Evolutionary conservation across 2,888 invertebrate genomes (phyloP).

Genomic region (Agapostemon virescens): DNA sequence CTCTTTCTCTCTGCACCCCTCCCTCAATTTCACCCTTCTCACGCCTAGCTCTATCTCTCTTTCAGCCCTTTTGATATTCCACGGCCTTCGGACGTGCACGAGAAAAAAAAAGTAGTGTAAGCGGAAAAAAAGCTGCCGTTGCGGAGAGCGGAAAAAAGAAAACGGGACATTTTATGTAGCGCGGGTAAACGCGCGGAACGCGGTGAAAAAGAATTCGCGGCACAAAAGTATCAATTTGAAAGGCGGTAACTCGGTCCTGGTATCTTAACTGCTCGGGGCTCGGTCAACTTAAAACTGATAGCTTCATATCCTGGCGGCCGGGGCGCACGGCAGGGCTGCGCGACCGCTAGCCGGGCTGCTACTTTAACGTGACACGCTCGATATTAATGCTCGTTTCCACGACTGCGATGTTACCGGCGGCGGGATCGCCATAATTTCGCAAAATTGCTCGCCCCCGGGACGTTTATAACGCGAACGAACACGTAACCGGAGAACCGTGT

Average conservation of each 20-base stretch:
- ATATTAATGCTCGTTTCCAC: constrained; percentile 64
- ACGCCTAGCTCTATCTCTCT: not conserved
- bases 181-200: constrained; percentile 22
- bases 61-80: constrained; percentile 2
- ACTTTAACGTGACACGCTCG: constrained; percentile 61
- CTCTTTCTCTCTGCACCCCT: too few relatives aligned
- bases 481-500: constrained; percentile 57
- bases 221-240: constrained; percentile 47
- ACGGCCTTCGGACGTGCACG: not conserved
- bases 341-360: constrained; percentile 8
- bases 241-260: constrained; percentile 38
- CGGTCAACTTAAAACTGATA: constrained; percentile 59
- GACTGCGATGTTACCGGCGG: constrained; percentile 45
- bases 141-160: not conserved
- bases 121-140: not conserved
- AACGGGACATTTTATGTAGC: constrained; percentile 1
- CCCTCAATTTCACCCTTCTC: too few relatives aligned
- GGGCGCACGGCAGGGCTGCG: constrained; percentile 4
- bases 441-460: constrained; percentile 61
- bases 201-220: constrained; percentile 34
- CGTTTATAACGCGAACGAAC: constrained; percentile 63
- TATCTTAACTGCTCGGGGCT: constrained; percentile 37
- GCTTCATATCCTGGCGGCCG: constrained; percentile 40
- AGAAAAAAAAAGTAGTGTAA: constrained; percentile 1
- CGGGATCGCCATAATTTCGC: constrained; percentile 64